Conservation (phyloP, 2,888 invertebrate genomes). For the Oxystoma pomonae region DNA sequence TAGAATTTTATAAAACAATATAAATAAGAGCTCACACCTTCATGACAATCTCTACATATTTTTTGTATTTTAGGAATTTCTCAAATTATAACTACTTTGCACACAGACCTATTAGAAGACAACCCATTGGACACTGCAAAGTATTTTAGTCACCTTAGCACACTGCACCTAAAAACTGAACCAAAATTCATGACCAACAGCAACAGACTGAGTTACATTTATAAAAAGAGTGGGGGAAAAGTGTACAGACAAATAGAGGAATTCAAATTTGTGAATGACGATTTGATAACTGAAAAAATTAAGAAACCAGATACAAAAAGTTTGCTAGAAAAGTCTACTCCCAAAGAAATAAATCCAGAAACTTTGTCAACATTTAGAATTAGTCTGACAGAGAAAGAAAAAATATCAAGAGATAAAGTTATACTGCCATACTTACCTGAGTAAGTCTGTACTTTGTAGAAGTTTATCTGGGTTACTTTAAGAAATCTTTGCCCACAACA, state of each 20-base stretch:
- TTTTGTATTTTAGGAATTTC: slow-evolving; percentile 32
- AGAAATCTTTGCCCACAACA: too few relatives aligned
- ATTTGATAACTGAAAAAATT: slow-evolving; percentile 39
- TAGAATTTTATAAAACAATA: too few relatives aligned
- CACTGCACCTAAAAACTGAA: slow-evolving; percentile 41
- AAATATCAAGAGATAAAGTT: slow-evolving; percentile 51
- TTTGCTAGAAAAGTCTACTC: slow-evolving; percentile 21
- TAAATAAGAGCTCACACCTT: too few relatives aligned
- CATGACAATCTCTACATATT: too few relatives aligned
- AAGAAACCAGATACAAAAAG: slow-evolving; percentile 40
- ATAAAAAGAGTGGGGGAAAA: slow-evolving; percentile 50
- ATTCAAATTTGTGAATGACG: slow-evolving; percentile 39
- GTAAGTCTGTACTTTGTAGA: slow-evolving; percentile 39
- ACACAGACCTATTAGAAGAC: slow-evolving; percentile 50
- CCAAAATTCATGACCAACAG: slow-evolving; percentile 42
- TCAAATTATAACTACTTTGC: slow-evolving; percentile 43
- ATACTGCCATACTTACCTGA: slow-evolving; percentile 57
- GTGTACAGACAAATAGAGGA: slow-evolving; percentile 34
- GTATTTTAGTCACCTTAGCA: slow-evolving; percentile 50
- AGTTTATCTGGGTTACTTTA: too few relatives aligned
- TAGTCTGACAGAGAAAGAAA: slow-evolving; percentile 58
- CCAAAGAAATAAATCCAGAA: slow-evolving; percentile 43
- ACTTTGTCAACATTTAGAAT: slow-evolving; percentile 62
- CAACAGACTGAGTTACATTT: slow-evolving; percentile 41
- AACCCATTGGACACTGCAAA: slow-evolving; percentile 45